These are phyloP conservation scores for Amiota communis DNA, from an alignment of 2,888 invertebrate species.

Conservation along the genomic window DNA sequence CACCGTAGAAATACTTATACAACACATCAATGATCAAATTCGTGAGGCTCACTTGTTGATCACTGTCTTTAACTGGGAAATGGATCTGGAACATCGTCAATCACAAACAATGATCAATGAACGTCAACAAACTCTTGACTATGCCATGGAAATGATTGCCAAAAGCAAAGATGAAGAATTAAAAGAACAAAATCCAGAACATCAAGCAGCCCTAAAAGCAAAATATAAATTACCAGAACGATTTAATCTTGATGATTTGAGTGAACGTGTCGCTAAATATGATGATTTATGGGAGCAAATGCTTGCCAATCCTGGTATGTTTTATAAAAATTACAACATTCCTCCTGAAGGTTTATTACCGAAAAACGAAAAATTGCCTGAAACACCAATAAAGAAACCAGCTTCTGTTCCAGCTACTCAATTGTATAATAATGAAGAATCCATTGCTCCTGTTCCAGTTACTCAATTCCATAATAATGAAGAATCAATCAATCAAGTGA, in stretches of 20 bases:
- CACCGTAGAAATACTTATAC: conserved; percentile 48
- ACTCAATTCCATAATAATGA: too few relatives aligned
- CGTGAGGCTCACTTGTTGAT: conserved; percentile 57
- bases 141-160: conserved; percentile 37
- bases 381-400: too few relatives aligned
- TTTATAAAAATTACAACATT: too few relatives aligned
- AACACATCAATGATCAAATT: conserved; percentile 51
- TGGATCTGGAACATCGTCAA: conserved; percentile 58
- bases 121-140: conserved; percentile 34
- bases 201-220: not conserved
- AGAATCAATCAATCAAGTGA: too few relatives aligned
- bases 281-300: not conserved
- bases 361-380: too few relatives aligned
- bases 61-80: conserved; percentile 62
- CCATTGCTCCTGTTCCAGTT: too few relatives aligned
- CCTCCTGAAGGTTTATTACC: too few relatives aligned
- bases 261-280: not conserved
- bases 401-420: too few relatives aligned
- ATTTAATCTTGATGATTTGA: not conserved
- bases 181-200: too few relatives aligned
- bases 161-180: conserved; percentile 33
- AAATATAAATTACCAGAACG: not conserved
- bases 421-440: too few relatives aligned
- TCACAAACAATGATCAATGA: conserved; percentile 46
- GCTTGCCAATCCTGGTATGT: too few relatives aligned